phyloP scores from a whole-genome alignment of 2,797 vertebrate species.

The Hyperoplus immaculatus region DNA sequence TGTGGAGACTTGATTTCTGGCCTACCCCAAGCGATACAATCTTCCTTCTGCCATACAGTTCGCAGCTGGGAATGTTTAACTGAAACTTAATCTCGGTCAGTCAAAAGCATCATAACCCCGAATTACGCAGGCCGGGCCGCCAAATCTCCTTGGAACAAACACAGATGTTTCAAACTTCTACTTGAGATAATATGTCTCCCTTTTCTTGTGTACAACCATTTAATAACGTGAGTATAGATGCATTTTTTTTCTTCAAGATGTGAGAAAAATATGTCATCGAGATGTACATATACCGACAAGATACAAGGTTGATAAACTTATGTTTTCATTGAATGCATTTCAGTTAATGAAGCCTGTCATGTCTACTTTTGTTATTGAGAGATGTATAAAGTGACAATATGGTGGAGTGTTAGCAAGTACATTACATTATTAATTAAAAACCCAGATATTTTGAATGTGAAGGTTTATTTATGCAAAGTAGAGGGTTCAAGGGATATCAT shows the following conservation, averaged over 20 bases:
- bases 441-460: background rate
- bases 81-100: background rate
- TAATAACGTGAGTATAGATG: background rate
- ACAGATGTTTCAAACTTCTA: background rate
- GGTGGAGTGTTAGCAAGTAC: background rate
- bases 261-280: background rate
- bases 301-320: background rate
- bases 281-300: background rate
- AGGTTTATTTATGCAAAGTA: background rate
- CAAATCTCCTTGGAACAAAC: background rate
- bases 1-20: background rate
- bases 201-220: background rate
- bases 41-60: background rate
- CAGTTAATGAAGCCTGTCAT: background rate
- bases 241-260: background rate
- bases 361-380: background rate
- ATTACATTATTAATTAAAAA: background rate
- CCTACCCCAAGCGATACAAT: background rate
- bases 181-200: background rate
- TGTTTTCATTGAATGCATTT: background rate
- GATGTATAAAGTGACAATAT: constrained; percentile 6
- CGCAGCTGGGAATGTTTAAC: background rate
- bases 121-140: background rate
- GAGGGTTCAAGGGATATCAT: background rate
- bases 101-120: background rate